phyloP scores from a whole-genome alignment of 2,797 vertebrate genomes.

The Chelidonichthys spinosus region DNA sequence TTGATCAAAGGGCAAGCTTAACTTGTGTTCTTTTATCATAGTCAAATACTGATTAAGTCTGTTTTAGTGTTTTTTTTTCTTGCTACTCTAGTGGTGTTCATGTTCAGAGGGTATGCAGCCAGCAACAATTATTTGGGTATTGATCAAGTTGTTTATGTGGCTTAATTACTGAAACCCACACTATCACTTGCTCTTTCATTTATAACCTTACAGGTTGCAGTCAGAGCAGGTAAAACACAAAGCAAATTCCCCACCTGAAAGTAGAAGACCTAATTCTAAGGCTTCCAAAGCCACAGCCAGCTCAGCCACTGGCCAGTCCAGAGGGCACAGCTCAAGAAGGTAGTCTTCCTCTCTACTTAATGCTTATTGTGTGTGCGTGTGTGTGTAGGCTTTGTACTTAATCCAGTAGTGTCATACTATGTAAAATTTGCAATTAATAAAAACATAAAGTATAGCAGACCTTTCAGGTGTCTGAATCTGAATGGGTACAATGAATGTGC shows the following conservation, averaged over 20 bases:
- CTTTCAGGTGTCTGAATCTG: conserved; percentile 27
- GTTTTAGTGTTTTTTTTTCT: conserved; percentile 19
- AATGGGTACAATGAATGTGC: conserved; percentile 40
- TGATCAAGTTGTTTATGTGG: conserved; percentile 53
- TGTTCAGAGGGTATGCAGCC: conserved; percentile 32
- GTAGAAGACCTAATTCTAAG: conserved; percentile 99
- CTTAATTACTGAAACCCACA: conserved; percentile 64
- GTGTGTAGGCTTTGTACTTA: conserved; percentile 45
- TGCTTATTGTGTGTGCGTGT: conserved; percentile 68
- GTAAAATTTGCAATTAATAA: conserved; percentile 10
- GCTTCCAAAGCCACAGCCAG: conserved; percentile 98
- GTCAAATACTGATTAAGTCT: conserved; percentile 36
- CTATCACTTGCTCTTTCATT: conserved; percentile 84
- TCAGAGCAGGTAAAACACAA: conserved; percentile 99
- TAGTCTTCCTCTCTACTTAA: conserved; percentile 87
- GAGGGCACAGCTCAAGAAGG: conserved; percentile 99
- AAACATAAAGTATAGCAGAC: conserved; percentile 15
- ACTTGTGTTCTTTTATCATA: conserved; percentile 30
- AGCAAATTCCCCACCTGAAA: conserved; percentile 99
- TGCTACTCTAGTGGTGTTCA: conserved; percentile 35
- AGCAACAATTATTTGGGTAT: conserved; percentile 38
- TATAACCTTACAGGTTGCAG: conserved; percentile 98
- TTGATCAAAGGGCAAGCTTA: conserved; percentile 23
- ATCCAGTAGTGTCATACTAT: background rate
- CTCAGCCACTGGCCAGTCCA: conserved; percentile 96